Percentiles rank a stretch among this genome's conserved stretches.
These are phyloP conservation scores for Enteromius mattozi DNA, from an alignment of 2,797 vertebrate genomes.

Conservation along the genomic window DNA sequence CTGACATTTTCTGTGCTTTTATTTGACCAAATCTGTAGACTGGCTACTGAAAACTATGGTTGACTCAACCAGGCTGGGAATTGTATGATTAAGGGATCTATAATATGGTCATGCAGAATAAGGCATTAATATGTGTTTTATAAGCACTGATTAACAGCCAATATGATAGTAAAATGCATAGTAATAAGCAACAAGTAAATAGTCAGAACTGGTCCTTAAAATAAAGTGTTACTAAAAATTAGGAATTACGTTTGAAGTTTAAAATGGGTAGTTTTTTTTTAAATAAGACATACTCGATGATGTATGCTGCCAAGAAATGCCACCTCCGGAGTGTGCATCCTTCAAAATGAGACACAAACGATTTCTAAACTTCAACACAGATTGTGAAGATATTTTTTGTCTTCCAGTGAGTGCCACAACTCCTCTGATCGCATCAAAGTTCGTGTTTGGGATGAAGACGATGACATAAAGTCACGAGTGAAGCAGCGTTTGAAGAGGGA, in stretches of 20 bases:
- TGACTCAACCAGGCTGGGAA: too few species aligned
- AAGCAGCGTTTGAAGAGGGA: conserved; percentile 97
- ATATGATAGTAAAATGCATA: too few species aligned
- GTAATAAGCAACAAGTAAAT: not conserved
- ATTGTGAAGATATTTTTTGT: not conserved
- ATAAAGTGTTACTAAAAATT: not conserved
- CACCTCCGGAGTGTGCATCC: not conserved
- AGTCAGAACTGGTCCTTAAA: not conserved
- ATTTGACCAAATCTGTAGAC: too few species aligned
- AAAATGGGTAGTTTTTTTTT: too few species aligned
- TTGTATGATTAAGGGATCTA: too few species aligned
- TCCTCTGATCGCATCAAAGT: conserved; percentile 98
- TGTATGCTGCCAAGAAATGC: not conserved
- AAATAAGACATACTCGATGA: not conserved
- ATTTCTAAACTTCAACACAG: not conserved
- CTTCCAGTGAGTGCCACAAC: conserved; percentile 94
- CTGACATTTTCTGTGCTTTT: too few species aligned
- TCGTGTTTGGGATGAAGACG: conserved; percentile 97
- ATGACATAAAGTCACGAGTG: conserved; percentile 97
- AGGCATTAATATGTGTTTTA: too few species aligned
- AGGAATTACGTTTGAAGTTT: too few species aligned
- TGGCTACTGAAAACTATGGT: too few species aligned
- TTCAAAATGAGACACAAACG: not conserved
- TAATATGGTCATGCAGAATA: too few species aligned
- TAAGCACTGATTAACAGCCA: too few species aligned